Percentiles rank a stretch among this genome's conserved stretches.
Evolutionary conservation across 2,797 vertebrate genomes (phyloP).

Genomic region (Anguilla megastoma): DNA sequence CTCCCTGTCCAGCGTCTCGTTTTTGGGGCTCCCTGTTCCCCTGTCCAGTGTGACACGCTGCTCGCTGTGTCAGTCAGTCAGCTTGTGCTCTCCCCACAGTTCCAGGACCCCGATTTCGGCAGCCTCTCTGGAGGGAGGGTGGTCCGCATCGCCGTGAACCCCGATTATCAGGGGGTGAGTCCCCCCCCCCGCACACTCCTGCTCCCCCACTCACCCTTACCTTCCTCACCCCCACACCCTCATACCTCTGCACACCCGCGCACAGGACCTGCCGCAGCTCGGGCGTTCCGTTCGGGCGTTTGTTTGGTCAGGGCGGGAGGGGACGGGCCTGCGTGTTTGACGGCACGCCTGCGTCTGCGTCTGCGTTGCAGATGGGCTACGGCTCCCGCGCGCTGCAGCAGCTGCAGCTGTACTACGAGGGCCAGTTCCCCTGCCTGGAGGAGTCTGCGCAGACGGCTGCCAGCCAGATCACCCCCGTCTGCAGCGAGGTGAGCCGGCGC

Average conservation of each 20-base stretch:
- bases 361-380: slow-evolving; percentile 87
- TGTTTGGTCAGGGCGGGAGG: neutral
- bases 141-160: slow-evolving; percentile 93
- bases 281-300: neutral
- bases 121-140: slow-evolving; percentile 89
- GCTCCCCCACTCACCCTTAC: too few relatives aligned
- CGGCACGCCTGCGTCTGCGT: neutral
- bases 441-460: slow-evolving; percentile 70
- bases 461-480: slow-evolving; percentile 80
- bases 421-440: slow-evolving; percentile 87
- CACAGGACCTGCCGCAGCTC: neutral
- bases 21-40: too few relatives aligned
- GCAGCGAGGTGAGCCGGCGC: slow-evolving; percentile 80
- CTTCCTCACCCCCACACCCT: too few relatives aligned
- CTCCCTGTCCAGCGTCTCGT: too few relatives aligned
- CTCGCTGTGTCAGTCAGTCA: neutral
- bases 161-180: slow-evolving; percentile 94
- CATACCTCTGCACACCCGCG: too few relatives aligned
- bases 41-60: neutral
- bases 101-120: slow-evolving; percentile 94
- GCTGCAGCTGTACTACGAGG: slow-evolving; percentile 94
- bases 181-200: neutral
- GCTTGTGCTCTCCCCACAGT: slow-evolving; percentile 65
- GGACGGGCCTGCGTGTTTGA: neutral
- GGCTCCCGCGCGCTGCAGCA: slow-evolving; percentile 87